Evolutionary conservation across 2,888 invertebrate genomes (phyloP).

Genomic region (Polydrusus pterygomalis): DNA sequence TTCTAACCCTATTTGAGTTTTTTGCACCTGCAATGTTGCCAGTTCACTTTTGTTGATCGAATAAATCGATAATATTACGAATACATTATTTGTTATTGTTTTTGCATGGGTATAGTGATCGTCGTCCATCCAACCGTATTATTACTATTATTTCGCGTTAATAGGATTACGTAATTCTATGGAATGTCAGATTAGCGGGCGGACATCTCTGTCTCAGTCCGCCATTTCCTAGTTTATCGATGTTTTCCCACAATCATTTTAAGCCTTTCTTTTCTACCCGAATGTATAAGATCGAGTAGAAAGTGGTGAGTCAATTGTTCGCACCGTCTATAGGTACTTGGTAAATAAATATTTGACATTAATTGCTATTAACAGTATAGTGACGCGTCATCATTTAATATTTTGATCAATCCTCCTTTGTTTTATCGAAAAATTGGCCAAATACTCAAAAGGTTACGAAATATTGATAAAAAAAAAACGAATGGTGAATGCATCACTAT

Average conservation of each 20-base stretch:
- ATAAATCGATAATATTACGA: no score
- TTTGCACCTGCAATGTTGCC: background rate
- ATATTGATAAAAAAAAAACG: no score
- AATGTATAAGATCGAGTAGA: conserved; percentile 15
- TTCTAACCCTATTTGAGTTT: background rate
- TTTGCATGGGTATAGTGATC: no score
- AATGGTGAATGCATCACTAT: no score
- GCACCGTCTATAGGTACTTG: background rate
- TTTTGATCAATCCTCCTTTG: no score
- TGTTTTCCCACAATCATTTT: conserved; percentile 14
- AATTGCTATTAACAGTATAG: no score
- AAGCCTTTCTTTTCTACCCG: conserved; percentile 12
- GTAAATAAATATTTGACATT: no score
- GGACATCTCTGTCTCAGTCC: background rate
- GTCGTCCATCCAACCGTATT: background rate
- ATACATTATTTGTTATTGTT: no score
- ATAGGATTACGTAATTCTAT: conserved; percentile 1
- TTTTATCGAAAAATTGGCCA: no score
- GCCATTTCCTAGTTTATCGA: conserved; percentile 12
- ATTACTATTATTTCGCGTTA: background rate
- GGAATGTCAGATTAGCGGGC: conserved; percentile 12
- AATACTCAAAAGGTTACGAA: no score
- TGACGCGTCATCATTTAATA: no score
- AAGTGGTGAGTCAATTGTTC: conserved; percentile 4
- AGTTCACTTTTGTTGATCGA: no score